Evolutionary conservation across 2,113 vertebrate species (phyloP).

Genomic region (Sebastes schlegelii): DNA sequence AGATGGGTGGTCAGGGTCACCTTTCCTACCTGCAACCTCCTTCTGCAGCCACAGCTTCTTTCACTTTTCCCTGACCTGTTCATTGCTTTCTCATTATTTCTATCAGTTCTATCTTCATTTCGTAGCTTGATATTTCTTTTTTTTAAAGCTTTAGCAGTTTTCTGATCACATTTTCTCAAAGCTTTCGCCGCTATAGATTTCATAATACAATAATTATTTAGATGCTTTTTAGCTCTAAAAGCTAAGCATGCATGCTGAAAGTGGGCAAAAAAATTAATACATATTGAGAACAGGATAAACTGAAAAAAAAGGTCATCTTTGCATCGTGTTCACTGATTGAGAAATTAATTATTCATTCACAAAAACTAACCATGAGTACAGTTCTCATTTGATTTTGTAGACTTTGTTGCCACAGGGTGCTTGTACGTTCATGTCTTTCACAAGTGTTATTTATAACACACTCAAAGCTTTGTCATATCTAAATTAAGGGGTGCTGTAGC

Average conservation of each 20-base stretch:
- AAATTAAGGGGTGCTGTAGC: background rate
- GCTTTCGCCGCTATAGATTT: conserved; percentile 3
- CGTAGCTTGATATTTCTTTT: background rate
- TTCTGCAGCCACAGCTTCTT: conserved; percentile 56
- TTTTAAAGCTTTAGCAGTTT: background rate
- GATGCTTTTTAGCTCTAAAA: background rate
- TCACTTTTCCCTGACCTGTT: conserved; percentile 22
- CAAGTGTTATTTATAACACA: background rate
- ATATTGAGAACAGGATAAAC: background rate
- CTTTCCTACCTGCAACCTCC: conserved; percentile 69
- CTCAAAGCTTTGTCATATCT: background rate
- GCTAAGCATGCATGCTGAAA: background rate
- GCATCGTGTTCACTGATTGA: background rate
- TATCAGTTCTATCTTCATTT: background rate
- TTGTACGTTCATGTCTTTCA: background rate
- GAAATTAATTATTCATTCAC: background rate
- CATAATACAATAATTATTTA: background rate
- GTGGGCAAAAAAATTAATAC: background rate
- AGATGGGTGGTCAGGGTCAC: conserved; percentile 78
- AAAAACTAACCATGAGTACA: background rate
- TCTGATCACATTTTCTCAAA: background rate
- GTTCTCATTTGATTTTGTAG: background rate
- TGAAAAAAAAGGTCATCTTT: background rate
- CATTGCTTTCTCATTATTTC: conserved; percentile 1
- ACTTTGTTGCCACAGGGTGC: background rate